Evolutionary conservation across 2,888 invertebrate genomes (phyloP).

Genomic region (Trachelus troglodyta): DNA sequence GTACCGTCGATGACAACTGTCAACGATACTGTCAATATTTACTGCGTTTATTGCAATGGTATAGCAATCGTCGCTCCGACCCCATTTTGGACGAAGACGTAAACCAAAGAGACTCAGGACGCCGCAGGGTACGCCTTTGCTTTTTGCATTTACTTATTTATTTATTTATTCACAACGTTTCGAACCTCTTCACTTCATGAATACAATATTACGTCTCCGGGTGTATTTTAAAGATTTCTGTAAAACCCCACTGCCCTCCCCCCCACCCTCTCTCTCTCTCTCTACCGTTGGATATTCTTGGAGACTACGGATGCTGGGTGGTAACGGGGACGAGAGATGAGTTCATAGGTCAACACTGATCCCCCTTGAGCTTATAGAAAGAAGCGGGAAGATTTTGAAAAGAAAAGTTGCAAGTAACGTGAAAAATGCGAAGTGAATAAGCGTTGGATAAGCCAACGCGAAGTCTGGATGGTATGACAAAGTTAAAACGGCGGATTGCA

Average conservation of each 20-base stretch:
- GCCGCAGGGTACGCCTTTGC: constrained; percentile 5
- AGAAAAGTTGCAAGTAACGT: neutral
- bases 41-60: neutral
- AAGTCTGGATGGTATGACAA: neutral
- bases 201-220: constrained; percentile 45
- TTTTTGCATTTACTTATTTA: constrained; percentile 32
- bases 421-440: neutral
- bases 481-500: neutral
- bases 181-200: constrained; percentile 52
- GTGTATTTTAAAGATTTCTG: constrained; percentile 20
- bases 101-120: neutral
- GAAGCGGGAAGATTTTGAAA: neutral
- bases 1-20: neutral
- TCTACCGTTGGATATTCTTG: constrained; percentile 1
- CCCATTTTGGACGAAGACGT: neutral
- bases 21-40: neutral
- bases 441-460: neutral
- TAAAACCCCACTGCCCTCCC: neutral
- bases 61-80: neutral
- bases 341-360: neutral
- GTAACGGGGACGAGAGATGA: neutral
- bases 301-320: neutral
- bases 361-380: neutral
- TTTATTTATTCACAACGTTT: constrained; percentile 57
- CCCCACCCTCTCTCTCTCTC: neutral